A percentile compares a stretch with the other conserved stretches of the same genome.
phyloP scores from a whole-genome alignment of 2,888 invertebrate species.

The Linyphia triangularis region DNA sequence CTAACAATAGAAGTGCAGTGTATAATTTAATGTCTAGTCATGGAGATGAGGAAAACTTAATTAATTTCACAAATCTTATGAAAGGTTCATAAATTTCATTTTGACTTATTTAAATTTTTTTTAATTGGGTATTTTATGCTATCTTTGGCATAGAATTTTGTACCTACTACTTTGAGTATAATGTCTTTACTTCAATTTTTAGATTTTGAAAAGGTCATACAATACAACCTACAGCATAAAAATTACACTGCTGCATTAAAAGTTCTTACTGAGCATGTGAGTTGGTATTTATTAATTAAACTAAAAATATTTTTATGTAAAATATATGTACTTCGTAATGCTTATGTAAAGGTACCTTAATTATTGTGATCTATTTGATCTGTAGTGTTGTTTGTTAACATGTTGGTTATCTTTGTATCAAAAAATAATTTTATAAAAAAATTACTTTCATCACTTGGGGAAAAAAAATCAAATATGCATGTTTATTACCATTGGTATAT shows the following conservation, averaged over 20 bases:
- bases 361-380: too few species aligned
- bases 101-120: neutral
- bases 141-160: neutral
- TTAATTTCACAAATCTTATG: slow-evolving; percentile 91
- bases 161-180: neutral
- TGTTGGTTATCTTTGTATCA: too few species aligned
- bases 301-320: too few species aligned
- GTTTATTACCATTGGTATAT: too few species aligned
- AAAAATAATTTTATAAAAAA: too few species aligned
- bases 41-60: slow-evolving; percentile 93
- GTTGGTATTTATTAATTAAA: slow-evolving; percentile 29
- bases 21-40: slow-evolving; percentile 96
- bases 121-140: neutral
- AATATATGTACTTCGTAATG: too few species aligned
- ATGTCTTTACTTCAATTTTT: neutral
- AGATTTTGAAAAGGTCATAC: slow-evolving; percentile 94
- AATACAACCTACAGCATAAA: slow-evolving; percentile 90
- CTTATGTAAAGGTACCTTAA: too few species aligned
- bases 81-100: slow-evolving; percentile 81
- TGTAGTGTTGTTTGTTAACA: too few species aligned
- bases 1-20: slow-evolving; percentile 89
- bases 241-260: slow-evolving; percentile 85
- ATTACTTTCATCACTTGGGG: too few species aligned
- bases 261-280: slow-evolving; percentile 85
- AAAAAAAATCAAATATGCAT: too few species aligned